These are phyloP conservation scores for Anabacerthia variegaticeps DNA, from an alignment of 2,797 vertebrate genomes.

Conservation along the genomic window DNA sequence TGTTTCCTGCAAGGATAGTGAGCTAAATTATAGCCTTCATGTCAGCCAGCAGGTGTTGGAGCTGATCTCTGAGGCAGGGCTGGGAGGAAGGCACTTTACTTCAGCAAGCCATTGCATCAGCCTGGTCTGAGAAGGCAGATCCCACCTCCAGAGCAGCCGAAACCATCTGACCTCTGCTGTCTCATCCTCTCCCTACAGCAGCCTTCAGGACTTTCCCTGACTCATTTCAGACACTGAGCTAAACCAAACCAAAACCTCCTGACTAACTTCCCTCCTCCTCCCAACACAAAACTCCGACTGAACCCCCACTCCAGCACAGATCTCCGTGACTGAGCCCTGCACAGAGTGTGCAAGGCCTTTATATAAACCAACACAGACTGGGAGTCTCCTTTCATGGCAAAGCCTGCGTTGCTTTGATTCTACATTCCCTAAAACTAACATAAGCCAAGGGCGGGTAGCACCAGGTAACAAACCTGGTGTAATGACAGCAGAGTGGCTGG, in stretches of 20 bases:
- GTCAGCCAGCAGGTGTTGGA: neutral
- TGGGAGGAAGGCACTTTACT: neutral
- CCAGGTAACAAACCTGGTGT: neutral
- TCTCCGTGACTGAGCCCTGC: neutral
- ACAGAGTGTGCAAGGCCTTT: neutral
- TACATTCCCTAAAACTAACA: neutral
- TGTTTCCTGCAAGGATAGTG: neutral
- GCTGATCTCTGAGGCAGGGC: neutral
- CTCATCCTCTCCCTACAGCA: neutral
- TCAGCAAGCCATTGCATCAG: neutral
- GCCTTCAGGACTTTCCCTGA: neutral
- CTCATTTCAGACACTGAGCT: neutral
- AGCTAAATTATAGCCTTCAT: neutral
- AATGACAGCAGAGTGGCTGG: neutral
- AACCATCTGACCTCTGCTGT: neutral
- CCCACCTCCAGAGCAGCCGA: neutral
- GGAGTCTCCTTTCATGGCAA: neutral
- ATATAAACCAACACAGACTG: neutral
- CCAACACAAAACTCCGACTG: neutral
- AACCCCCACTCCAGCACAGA: neutral
- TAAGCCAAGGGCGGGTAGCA: rapidly evolving
- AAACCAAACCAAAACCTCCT: neutral
- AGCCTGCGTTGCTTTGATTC: neutral
- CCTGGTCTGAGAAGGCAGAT: neutral
- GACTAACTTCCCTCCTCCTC: neutral